phyloP scores from a whole-genome alignment of 2,888 invertebrate genomes.

The Caradrina kadenii region DNA sequence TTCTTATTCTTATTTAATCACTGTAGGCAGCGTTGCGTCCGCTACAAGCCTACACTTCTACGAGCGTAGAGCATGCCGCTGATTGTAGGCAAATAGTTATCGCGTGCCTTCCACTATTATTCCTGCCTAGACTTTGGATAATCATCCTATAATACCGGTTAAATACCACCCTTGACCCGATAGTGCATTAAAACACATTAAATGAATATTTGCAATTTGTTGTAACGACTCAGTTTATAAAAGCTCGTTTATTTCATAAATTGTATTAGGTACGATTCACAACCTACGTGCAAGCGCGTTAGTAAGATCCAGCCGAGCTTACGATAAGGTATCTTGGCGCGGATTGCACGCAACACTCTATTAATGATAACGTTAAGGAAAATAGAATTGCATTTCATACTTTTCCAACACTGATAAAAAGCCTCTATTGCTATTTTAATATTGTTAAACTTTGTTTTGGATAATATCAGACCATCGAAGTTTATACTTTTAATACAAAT shows the following conservation, averaged over 20 bases:
- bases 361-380: conserved; percentile 36
- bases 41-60: conserved; percentile 37
- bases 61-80: conserved; percentile 47
- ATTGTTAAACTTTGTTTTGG: not conserved
- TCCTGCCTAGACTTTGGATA: conserved; percentile 78
- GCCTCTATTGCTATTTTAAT: conserved; percentile 7
- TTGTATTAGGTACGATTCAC: conserved; percentile 18
- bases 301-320: conserved; percentile 24
- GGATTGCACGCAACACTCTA: conserved; percentile 48
- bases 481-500: conserved; percentile 51
- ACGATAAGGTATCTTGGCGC: conserved; percentile 43
- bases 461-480: conserved; percentile 33
- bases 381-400: conserved; percentile 33
- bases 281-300: conserved; percentile 23
- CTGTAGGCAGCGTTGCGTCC: conserved; percentile 18
- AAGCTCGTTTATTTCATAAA: conserved; percentile 45
- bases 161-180: conserved; percentile 81
- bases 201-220: conserved; percentile 67
- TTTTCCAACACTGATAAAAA: conserved; percentile 17
- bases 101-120: conserved; percentile 80
- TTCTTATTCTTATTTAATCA: not conserved
- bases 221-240: conserved; percentile 36
- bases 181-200: conserved; percentile 71
- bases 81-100: conserved; percentile 67
- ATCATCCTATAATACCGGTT: conserved; percentile 78